Evolutionary conservation across 2,797 vertebrate species (phyloP).

Genomic region (Lepilemur septentrionalis): DNA sequence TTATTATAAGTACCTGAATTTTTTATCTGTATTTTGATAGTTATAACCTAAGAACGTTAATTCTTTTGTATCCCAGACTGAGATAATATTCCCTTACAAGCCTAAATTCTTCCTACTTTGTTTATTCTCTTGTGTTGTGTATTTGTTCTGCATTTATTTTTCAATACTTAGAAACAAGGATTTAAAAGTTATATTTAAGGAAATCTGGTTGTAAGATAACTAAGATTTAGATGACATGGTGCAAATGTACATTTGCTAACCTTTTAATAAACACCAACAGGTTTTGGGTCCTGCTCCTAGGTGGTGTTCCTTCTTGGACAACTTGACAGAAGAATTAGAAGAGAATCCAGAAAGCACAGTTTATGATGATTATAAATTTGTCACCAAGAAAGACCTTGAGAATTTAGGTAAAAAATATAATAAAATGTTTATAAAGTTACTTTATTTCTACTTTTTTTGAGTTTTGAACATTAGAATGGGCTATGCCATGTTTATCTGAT

Average conservation of each 20-base stretch:
- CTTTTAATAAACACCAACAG: conserved; percentile 78
- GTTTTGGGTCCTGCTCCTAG: conserved; percentile 95
- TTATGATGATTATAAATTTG: conserved; percentile 99
- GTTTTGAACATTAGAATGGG: neutral
- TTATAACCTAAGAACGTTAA: neutral
- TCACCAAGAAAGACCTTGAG: conserved; percentile 96
- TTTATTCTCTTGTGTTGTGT: neutral
- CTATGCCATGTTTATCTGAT: neutral
- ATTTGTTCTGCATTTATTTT: neutral
- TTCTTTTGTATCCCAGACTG: neutral
- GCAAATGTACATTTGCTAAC: neutral
- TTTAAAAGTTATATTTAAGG: neutral
- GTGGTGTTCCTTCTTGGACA: conserved; percentile 99
- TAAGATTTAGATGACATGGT: neutral
- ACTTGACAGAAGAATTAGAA: conserved; percentile 96
- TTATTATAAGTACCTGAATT: neutral
- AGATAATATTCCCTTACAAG: neutral
- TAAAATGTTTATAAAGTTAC: neutral
- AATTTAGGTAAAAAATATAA: conserved; percentile 91
- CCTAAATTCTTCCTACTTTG: neutral
- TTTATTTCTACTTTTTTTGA: neutral
- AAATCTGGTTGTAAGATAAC: neutral
- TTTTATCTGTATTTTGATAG: neutral
- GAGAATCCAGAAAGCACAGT: conserved; percentile 97
- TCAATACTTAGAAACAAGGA: neutral